Evolutionary conservation across 2,113 vertebrate genomes (phyloP).

Genomic region (Hemibagrus wyckioides): DNA sequence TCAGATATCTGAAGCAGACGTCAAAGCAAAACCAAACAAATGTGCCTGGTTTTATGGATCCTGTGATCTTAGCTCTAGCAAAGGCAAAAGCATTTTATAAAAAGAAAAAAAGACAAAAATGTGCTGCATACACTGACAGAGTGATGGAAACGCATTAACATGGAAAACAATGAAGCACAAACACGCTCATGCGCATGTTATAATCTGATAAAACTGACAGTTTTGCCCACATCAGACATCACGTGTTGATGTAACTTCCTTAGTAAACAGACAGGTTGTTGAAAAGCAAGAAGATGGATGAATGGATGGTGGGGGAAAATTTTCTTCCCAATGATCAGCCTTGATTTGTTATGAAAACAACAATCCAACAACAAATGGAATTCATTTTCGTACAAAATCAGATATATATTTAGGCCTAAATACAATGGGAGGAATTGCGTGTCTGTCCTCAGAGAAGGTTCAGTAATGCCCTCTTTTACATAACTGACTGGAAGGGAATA

Average conservation of each 20-base stretch:
- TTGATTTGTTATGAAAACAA: not conserved
- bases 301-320: too few relatives aligned
- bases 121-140: not conserved
- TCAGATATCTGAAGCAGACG: not conserved
- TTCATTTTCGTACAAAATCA: not conserved
- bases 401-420: not conserved
- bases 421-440: not conserved
- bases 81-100: not conserved
- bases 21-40: not conserved
- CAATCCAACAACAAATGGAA: not conserved
- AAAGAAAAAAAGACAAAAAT: not conserved
- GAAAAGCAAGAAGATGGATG: not conserved
- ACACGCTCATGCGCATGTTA: not conserved
- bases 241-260: not conserved
- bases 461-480: not conserved
- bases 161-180: not conserved
- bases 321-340: not conserved
- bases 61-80: not conserved
- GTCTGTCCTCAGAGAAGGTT: not conserved
- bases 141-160: conserved; percentile 8
- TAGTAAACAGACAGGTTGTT: not conserved
- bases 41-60: not conserved
- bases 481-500: not conserved
- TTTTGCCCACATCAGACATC: conserved; percentile 6
- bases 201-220: not conserved